Evolutionary conservation across 2,888 invertebrate species (phyloP), one percentile per base, ranked within the genome.

Genomic region (Neoaliturus tenellus): DNA sequence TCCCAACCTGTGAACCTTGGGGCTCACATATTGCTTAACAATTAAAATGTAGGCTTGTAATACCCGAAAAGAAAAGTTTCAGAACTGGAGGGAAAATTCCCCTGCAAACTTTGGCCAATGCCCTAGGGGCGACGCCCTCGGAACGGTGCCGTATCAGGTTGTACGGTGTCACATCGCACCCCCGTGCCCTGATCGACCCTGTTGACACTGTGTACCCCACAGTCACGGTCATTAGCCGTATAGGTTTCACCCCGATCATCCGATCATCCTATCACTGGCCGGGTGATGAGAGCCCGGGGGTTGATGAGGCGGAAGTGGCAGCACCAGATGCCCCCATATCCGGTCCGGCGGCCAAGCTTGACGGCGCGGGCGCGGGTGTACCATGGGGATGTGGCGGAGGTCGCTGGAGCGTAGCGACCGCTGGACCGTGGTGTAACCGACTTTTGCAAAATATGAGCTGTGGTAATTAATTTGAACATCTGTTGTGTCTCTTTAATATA

Each of bases 261-360:
- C 62, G 62, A 62, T 62, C 28, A 62, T 62, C 62, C 62, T 62
- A 62, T 62, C 62, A 62, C 28, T 69, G 39, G 23, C 69, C 48
- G 35, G 48, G 75, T 28, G 75, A 44, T 75, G 75, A 75, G 41
- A 25, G 28, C 75, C n/a, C 1, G 35, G 44, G 39, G 39, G 39
- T 4, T 28, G 75, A 75, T 75, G 75, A 75, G 41, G 39, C 75
- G 75, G 75, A 75, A 75, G 75, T 75, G 25, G 44, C 75, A 31
- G n/a, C n/a, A n/a, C n/a, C n/a, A 67, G 75, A 75, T 75, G 71
- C 71, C 71, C 35, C 71, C 71, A 44, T 39, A 25, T 75, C 75
- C 75, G 75, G 75, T 75, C 23, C 44, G 75, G 4, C 75, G 48
- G 20, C 23, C 75, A 75, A 75, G 39, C 75, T n/a, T 75, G 75